Conservation (phyloP, 2,888 invertebrate genomes). For the Sesamia inferens region DNA sequence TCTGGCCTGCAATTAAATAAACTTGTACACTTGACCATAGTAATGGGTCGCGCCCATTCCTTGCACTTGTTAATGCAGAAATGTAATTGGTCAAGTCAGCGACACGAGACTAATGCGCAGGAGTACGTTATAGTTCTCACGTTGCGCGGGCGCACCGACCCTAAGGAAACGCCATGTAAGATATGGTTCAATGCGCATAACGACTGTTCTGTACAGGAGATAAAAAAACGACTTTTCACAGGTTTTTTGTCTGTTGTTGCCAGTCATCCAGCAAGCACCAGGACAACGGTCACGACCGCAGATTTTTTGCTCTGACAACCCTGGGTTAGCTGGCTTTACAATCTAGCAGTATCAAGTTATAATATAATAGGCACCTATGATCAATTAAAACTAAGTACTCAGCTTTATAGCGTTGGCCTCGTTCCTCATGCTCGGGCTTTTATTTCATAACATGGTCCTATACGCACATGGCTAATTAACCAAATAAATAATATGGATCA, state of each 20-base stretch:
- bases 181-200: conserved; percentile 86
- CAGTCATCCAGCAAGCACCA: conserved; percentile 47
- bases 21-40: conserved; percentile 64
- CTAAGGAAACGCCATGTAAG: conserved; percentile 80
- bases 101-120: conserved; percentile 80
- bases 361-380: conserved; percentile 14
- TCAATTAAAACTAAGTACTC: conserved; percentile 24
- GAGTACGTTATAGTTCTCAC: conserved; percentile 84
- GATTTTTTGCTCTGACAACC: conserved; percentile 16
- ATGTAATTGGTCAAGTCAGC: conserved; percentile 78
- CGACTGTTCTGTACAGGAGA: conserved; percentile 72
- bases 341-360: conserved; percentile 17
- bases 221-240: conserved; percentile 75
- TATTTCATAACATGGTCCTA: conserved; percentile 36
- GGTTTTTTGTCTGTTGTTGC: conserved; percentile 49
- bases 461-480: conserved; percentile 35
- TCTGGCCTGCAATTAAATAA: conserved; percentile 56
- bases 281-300: conserved; percentile 13
- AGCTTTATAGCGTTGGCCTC: conserved; percentile 31
- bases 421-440: conserved; percentile 21
- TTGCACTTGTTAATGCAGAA: conserved; percentile 82
- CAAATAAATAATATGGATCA: conserved; percentile 59
- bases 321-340: conserved; percentile 12
- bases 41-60: conserved; percentile 65
- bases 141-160: conserved; percentile 72